These are phyloP conservation scores for Aleadryas rufinucha DNA, from an alignment of 2,113 vertebrate genomes.

Conservation along the genomic window DNA sequence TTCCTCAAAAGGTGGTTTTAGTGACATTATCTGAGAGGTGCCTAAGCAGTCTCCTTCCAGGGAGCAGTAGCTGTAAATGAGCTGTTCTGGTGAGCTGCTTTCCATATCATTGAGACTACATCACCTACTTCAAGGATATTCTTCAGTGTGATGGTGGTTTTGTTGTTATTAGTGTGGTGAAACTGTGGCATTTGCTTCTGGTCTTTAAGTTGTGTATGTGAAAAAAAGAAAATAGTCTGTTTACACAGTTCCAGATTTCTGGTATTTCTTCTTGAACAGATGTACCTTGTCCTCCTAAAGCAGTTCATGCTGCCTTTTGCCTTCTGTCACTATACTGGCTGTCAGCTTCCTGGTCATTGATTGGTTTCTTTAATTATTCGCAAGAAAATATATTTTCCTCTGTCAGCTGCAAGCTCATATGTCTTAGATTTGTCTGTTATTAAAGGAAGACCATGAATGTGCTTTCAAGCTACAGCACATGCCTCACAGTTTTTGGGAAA, in stretches of 20 bases:
- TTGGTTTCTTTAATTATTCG: not conserved
- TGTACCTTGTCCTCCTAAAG: not conserved
- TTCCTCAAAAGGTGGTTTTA: not conserved
- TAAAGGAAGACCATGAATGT: not conserved
- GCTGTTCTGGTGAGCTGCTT: not conserved
- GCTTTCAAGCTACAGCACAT: not conserved
- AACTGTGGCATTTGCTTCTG: not conserved
- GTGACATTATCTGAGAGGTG: not conserved
- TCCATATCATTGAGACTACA: rapidly evolving
- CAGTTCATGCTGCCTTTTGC: not conserved
- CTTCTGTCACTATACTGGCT: not conserved
- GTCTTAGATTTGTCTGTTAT: not conserved
- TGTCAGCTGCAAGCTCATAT: not conserved
- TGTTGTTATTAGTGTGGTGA: not conserved
- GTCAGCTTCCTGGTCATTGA: not conserved
- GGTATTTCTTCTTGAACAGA: not conserved
- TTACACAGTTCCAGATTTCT: not conserved
- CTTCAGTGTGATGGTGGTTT: not conserved
- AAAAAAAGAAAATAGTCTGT: not conserved
- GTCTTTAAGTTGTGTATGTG: not conserved
- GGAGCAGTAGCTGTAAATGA: not conserved
- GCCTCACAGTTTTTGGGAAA: not conserved
- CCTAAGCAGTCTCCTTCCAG: not conserved
- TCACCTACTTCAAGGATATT: not conserved
- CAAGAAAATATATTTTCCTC: not conserved